Evolutionary conservation across 2,888 invertebrate genomes (phyloP).

Genomic region (Neoascia interrupta): DNA sequence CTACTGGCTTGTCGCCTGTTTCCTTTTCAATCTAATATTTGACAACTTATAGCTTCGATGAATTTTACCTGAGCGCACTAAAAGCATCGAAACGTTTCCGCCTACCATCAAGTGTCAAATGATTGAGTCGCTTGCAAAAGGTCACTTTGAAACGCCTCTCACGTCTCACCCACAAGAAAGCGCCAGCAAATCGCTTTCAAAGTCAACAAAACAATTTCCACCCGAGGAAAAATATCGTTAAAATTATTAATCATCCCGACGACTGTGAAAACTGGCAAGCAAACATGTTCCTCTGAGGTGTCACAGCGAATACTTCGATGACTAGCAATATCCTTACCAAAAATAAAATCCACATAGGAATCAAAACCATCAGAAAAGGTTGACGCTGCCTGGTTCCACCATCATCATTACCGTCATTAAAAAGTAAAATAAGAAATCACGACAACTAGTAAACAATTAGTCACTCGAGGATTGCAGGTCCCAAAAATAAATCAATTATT

Average conservation of each 20-base stretch:
- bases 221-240: too few species aligned
- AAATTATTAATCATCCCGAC: conserved; percentile 33
- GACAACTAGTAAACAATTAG: conserved; percentile 63
- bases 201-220: too few species aligned
- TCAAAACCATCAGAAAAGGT: conserved; percentile 30
- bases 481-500: conserved; percentile 70
- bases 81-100: conserved; percentile 23
- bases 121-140: conserved; percentile 57
- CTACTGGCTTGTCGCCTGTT: conserved; percentile 39
- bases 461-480: conserved; percentile 45
- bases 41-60: background rate
- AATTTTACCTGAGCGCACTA: background rate
- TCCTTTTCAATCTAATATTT: conserved; percentile 55
- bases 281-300: background rate
- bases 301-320: conserved; percentile 13
- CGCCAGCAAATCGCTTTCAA: conserved; percentile 49
- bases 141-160: conserved; percentile 33
- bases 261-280: conserved; percentile 7
- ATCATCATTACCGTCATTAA: conserved; percentile 15
- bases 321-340: conserved; percentile 61
- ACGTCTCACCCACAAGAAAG: conserved; percentile 10
- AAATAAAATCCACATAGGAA: conserved; percentile 32
- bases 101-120: conserved; percentile 32
- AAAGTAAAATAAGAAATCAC: too few species aligned
- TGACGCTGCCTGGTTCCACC: background rate